Evolutionary conservation across 2,888 invertebrate species (phyloP).

Genomic region (Glyphotaelius pellucidus): DNA sequence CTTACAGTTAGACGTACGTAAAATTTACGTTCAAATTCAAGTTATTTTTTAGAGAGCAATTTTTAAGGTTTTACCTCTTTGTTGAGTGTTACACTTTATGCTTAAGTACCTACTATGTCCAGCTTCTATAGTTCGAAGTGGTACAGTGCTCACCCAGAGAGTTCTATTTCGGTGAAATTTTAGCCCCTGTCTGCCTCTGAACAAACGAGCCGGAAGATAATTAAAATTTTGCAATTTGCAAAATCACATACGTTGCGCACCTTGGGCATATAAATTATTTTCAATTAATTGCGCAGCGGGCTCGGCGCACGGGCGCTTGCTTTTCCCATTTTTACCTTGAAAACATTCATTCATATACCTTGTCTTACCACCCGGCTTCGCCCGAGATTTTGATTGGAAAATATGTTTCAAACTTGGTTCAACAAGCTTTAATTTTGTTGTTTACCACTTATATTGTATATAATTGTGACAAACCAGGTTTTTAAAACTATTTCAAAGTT

Average conservation of each 20-base stretch:
- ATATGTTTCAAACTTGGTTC: neutral
- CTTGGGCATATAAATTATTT: conserved; percentile 12
- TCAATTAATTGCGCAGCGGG: neutral
- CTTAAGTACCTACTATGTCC: neutral
- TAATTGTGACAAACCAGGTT: no score
- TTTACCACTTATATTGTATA: no score
- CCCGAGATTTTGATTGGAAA: neutral
- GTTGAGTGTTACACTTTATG: neutral
- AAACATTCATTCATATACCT: neutral
- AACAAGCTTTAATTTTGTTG: no score
- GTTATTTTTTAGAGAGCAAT: no score
- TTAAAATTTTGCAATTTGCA: conserved; percentile 10
- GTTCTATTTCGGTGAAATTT: neutral
- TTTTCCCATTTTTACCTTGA: neutral
- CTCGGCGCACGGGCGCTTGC: neutral
- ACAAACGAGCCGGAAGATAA: conserved; percentile 9
- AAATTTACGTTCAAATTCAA: no score
- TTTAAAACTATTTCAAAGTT: no score
- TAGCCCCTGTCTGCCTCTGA: neutral
- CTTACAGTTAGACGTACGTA: no score
- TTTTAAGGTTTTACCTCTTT: no score
- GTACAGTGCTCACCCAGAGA: neutral
- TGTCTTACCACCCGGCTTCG: neutral
- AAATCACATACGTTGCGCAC: conserved; percentile 24
- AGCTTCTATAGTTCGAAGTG: neutral